phyloP scores from a whole-genome alignment of 1,140 invertebrate genomes.

The Glomeris maerens region DNA sequence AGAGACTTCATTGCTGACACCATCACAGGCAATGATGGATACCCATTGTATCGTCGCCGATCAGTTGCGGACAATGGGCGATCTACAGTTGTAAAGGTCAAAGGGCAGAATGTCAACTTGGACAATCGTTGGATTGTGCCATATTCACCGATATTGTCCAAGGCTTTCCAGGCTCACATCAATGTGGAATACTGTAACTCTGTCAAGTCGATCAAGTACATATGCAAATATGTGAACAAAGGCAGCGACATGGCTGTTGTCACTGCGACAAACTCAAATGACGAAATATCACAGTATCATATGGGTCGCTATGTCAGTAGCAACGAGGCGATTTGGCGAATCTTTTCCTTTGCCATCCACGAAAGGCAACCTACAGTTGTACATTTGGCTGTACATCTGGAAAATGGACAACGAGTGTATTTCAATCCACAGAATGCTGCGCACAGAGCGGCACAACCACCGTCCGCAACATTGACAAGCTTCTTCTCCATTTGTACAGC shows the following conservation, averaged over 20 bases:
- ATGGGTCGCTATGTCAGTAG: constrained; percentile 11
- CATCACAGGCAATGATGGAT: too few relatives aligned
- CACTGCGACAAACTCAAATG: constrained; percentile 2
- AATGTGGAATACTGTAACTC: constrained; percentile 24
- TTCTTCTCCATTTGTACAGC: constrained; percentile 10
- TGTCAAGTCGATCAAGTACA: constrained; percentile 16
- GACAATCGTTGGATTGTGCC: constrained; percentile 39
- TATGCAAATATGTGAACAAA: constrained; percentile 13
- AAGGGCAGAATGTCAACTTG: constrained; percentile 17
- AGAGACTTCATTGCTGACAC: constrained; percentile 10
- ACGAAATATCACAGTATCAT: constrained; percentile 14
- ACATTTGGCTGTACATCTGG: constrained; percentile 7
- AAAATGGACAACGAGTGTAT: constrained; percentile 19
- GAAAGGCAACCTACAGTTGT: background rate
- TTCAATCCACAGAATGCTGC: constrained; percentile 13
- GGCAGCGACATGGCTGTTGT: constrained; percentile 15
- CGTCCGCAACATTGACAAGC: constrained; percentile 6
- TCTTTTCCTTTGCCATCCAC: constrained; percentile 7
- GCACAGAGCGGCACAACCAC: constrained; percentile 9
- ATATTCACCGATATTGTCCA: constrained; percentile 35
- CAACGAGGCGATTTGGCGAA: constrained; percentile 14
- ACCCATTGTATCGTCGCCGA: constrained; percentile 19
- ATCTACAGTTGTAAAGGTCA: too few relatives aligned
- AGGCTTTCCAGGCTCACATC: constrained; percentile 31
- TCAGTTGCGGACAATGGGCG: constrained; percentile 2